Evolutionary conservation across 64 coral and sea anemone genomes (phyloP), one percentile per base, ranked within the genome.

Genomic region (Pocillopora verrucosa): DNA sequence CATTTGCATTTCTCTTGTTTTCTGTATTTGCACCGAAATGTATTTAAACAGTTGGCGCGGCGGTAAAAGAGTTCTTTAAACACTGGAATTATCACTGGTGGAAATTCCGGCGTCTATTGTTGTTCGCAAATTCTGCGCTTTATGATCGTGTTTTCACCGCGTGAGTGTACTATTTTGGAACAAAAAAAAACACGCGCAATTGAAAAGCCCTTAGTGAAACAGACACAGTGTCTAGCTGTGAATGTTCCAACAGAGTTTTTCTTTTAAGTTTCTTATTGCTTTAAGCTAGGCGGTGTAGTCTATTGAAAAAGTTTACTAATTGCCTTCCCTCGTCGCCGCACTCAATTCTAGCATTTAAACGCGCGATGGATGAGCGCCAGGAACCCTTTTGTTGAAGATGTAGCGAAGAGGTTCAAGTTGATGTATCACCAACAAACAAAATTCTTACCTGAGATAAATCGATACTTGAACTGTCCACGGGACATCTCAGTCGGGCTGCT

Each of bases 391-490:
- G 22, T 70, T 25, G 67, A 2, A n/a, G 19, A 22, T 10, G 67
- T 70, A 70, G 67, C 20, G n/a, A 70, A 70, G 10, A 20, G 25
- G 11, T 70, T 24, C 25, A 24, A 24, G 25, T 20, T n/a, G 25
- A 24, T 9, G 22, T 24, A 70, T 24, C 20, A 24, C 67, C 25
- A 24, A 11, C 25, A 35, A 9, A 60, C 36, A 63, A 76, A 58
- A 76, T 56, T 20, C 92, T 93, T 96, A 93, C 95, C 90, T 92
- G 82, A 68, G 82, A 87, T 17, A 93, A 80, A 56, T 96, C 95
- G 15, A 96, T 96, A 73, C 61, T 93, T 5, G 95, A 93, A 16
- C 92, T 96, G 61, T 96, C 95, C 70, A 96, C 91, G 0, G 95
- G 95, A 30, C 95, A 96, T 85, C 90, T 65, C 15, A 96, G 88